A percentile compares a stretch with the other conserved stretches of the same genome.
These are phyloP conservation scores for Xyrauchen texanus DNA, from an alignment of 2,113 vertebrate genomes.

Conservation along the genomic window DNA sequence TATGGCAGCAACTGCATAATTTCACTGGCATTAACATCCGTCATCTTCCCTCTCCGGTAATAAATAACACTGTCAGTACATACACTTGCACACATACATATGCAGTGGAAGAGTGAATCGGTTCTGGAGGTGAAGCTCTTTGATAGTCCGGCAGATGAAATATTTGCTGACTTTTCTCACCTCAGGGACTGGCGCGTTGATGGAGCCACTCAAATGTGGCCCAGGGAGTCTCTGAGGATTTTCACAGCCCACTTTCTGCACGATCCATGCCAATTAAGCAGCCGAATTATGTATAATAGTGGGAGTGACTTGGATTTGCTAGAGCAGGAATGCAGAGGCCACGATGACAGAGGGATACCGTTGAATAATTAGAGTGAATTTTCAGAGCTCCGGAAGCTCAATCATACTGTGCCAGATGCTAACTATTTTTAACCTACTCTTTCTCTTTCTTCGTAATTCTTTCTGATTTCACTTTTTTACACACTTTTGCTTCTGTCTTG, in stretches of 20 bases:
- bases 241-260: slow-evolving; percentile 84
- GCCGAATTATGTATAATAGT: slow-evolving; percentile 96
- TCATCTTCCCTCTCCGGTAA: slow-evolving; percentile 75
- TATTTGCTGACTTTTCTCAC: slow-evolving; percentile 89
- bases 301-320: slow-evolving; percentile 85
- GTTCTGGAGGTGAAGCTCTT: slow-evolving; percentile 78
- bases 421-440: slow-evolving; percentile 83
- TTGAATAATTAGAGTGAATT: slow-evolving; percentile 94
- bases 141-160: slow-evolving; percentile 81
- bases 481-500: slow-evolving; percentile 46
- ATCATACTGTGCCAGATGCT: slow-evolving; percentile 80
- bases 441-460: slow-evolving; percentile 50
- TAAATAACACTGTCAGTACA: slow-evolving; percentile 75
- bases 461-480: slow-evolving; percentile 36
- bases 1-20: slow-evolving; percentile 80
- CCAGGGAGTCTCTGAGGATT: slow-evolving; percentile 87
- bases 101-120: slow-evolving; percentile 70
- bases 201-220: slow-evolving; percentile 89
- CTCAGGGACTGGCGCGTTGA: slow-evolving; percentile 88
- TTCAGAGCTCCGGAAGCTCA: slow-evolving; percentile 83
- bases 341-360: slow-evolving; percentile 86
- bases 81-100: background rate
- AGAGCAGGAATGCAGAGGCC: slow-evolving; percentile 78
- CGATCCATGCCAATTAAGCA: slow-evolving; percentile 91
- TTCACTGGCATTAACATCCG: slow-evolving; percentile 81